Evolutionary conservation across 1,140 invertebrate species (phyloP).

Genomic region (Procambarus virginalis): DNA sequence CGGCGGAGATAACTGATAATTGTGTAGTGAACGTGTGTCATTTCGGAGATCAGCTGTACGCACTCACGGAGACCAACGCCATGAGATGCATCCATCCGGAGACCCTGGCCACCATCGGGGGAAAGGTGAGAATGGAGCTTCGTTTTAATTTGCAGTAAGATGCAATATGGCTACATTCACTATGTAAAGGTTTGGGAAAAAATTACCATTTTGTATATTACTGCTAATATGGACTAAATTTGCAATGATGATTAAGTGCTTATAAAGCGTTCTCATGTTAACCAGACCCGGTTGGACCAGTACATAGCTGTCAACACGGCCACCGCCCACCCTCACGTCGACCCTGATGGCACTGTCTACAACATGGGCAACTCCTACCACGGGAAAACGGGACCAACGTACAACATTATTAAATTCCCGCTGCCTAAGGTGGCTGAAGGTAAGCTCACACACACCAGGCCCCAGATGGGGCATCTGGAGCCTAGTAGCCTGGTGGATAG

Average conservation of each 20-base stretch:
- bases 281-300: conserved; percentile 69
- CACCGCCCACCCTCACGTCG: conserved; percentile 73
- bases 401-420: conserved; percentile 62
- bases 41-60: conserved; percentile 72
- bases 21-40: conserved; percentile 69
- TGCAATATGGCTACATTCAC: background rate
- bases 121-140: conserved; percentile 7
- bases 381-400: conserved; percentile 37
- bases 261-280: background rate
- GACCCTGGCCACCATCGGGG: conserved; percentile 71
- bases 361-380: conserved; percentile 70
- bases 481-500: too few species aligned
- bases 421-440: conserved; percentile 35
- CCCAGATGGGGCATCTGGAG: too few species aligned
- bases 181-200: too few species aligned
- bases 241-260: background rate
- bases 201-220: too few species aligned
- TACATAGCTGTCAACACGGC: conserved; percentile 71
- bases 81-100: conserved; percentile 74
- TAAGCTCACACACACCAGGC: background rate
- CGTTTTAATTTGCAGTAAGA: too few species aligned
- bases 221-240: too few species aligned
- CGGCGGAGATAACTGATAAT: conserved; percentile 73
- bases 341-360: conserved; percentile 72
- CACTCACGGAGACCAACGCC: conserved; percentile 74